Percentiles rank a stretch among this genome's conserved stretches.
These are phyloP conservation scores for Saccopteryx bilineata DNA, from an alignment of 2,113 vertebrate genomes.

Conservation along the genomic window DNA sequence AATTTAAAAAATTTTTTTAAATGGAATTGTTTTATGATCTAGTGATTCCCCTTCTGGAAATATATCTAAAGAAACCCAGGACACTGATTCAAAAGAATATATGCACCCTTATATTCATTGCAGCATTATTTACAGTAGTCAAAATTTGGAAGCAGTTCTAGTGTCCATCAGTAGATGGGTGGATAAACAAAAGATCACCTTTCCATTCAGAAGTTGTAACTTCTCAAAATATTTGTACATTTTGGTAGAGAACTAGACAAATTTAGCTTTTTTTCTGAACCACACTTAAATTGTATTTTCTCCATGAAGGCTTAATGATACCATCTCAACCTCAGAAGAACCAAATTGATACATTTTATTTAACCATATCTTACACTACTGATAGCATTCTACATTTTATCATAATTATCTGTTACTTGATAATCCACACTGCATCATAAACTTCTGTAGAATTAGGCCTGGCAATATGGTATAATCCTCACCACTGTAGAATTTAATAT, in stretches of 20 bases:
- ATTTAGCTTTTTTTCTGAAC: neutral
- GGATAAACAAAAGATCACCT: neutral
- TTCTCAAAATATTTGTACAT: neutral
- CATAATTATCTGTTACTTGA: conserved; percentile 10
- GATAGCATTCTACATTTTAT: neutral
- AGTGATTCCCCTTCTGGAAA: neutral
- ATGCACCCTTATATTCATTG: neutral
- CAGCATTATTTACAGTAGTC: neutral
- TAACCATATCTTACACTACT: neutral
- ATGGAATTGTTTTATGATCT: neutral
- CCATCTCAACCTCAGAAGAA: neutral
- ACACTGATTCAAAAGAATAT: neutral
- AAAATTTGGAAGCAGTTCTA: neutral
- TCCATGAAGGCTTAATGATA: neutral
- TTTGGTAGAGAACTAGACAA: conserved; percentile 9
- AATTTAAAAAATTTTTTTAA: neutral
- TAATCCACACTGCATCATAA: neutral
- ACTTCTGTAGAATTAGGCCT: neutral
- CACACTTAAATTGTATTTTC: neutral
- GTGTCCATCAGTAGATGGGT: neutral
- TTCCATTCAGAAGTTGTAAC: neutral
- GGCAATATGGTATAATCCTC: neutral
- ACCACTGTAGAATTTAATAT: neutral
- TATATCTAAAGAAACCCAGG: neutral
- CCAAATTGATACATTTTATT: neutral